Evolutionary conservation across 2,888 invertebrate genomes (phyloP), one percentile per base, ranked within the genome.

Genomic region (Steinernema hermaphroditum): DNA sequence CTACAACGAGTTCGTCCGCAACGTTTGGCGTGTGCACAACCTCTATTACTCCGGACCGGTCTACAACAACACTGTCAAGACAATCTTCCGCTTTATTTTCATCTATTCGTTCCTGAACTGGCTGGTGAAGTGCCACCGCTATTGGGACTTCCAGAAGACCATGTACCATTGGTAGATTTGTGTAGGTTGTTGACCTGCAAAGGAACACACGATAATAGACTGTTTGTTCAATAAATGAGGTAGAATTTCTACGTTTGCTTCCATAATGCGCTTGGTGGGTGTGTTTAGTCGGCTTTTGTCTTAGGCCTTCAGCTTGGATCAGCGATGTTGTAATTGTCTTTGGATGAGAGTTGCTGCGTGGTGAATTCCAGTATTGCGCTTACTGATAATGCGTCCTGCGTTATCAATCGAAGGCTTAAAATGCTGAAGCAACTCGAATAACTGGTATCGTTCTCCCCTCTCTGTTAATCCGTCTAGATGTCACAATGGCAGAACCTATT

Each of bases 1-100:
- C 77, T 86, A 83, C 79, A 82, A 84, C 76, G 85, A 83, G 74
- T 76, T 84, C 74, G 82, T 83, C 80, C 82, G 84, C 76, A 83
- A 85, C 80, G 75, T 84, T 77, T 83, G 82, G 81, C 80, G 82
- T 69, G 82, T 84, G 57, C 85, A 83, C 78, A 76, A 84, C 80
- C 79, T 77, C 69, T 85, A 79, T 75, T 82, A 82, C 72, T 82
- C 81, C 16, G 84, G 84, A 73, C 83, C 84, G 49, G 80, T 82
- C 72, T 83, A 82, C 79, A 77, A 76, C 73, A 82, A 77, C 76
- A 78, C 81, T 32, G 78, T 83, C 70, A 81, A 81, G 77, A 81
- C 82, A 44, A 81, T 85, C 76, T 85, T 83, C 82, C 83, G 84
- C 41, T 82, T 83, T 78, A 73, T 85, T 74, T 82, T 84, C 78